These are phyloP conservation scores for Megalops atlanticus DNA, from an alignment of 2,113 vertebrate genomes.

Conservation along the genomic window DNA sequence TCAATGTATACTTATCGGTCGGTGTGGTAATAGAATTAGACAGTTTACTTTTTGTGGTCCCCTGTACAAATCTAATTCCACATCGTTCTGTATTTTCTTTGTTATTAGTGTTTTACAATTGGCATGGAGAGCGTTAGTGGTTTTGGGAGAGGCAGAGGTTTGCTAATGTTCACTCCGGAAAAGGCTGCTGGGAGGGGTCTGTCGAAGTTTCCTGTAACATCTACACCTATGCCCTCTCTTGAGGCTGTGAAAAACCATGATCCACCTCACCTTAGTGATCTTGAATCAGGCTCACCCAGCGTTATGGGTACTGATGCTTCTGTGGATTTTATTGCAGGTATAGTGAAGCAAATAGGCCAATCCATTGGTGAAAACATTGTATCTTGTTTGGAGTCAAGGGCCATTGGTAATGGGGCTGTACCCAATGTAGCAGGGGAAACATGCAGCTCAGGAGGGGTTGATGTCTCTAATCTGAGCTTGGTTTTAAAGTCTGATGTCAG, in stretches of 20 bases:
- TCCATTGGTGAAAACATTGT: slow-evolving; percentile 31
- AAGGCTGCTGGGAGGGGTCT: no score
- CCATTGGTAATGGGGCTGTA: no score
- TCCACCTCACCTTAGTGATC: no score
- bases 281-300: no score
- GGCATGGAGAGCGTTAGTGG: no score
- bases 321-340: slow-evolving; percentile 12
- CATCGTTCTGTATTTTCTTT: no score
- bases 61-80: no score
- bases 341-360: background rate
- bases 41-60: no score
- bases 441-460: background rate
- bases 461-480: background rate
- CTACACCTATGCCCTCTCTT: background rate
- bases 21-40: no score
- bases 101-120: no score
- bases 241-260: background rate
- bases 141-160: background rate
- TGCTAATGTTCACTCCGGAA: no score
- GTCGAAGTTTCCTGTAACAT: background rate
- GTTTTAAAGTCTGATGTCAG: background rate
- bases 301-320: slow-evolving; percentile 8
- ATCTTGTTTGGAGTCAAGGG: background rate
- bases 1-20: no score
- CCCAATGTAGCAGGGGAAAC: background rate